phyloP scores from a whole-genome alignment of 2,113 vertebrate species.

The Naja naja region DNA sequence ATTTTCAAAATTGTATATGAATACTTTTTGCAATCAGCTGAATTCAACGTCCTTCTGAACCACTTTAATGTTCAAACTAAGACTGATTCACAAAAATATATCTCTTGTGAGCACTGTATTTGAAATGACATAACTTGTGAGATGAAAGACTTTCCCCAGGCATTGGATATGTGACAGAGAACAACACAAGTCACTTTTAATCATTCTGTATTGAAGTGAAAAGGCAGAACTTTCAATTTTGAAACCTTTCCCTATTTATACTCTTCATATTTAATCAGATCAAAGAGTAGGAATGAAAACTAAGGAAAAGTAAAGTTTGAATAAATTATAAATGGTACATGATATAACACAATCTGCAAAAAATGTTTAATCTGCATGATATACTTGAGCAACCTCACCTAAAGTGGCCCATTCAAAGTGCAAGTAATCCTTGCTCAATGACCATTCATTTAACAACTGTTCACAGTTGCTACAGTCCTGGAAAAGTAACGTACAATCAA shows the following conservation, averaged over 20 bases:
- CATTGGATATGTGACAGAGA: neutral
- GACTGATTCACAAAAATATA: conserved; percentile 1
- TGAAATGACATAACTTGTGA: neutral
- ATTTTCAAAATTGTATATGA: conserved; percentile 11
- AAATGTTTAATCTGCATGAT: neutral
- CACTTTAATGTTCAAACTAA: conserved; percentile 15
- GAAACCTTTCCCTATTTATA: neutral
- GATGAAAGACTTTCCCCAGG: neutral
- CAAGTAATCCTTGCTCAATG: neutral
- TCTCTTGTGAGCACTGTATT: neutral
- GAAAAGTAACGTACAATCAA: neutral
- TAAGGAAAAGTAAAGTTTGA: neutral
- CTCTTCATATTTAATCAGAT: neutral
- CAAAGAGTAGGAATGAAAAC: neutral
- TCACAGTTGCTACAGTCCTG: neutral
- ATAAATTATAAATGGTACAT: neutral
- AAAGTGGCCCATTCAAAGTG: neutral
- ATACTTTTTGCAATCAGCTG: neutral
- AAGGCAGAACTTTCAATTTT: neutral
- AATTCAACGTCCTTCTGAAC: conserved; percentile 15
- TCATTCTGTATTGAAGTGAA: neutral
- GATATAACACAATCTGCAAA: neutral
- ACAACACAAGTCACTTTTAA: neutral
- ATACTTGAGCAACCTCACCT: neutral
- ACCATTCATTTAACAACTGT: neutral